Percentiles rank a stretch among this genome's conserved stretches.
Conservation (phyloP, 2,113 vertebrate species). For the Tragelaphus scriptus region DNA sequence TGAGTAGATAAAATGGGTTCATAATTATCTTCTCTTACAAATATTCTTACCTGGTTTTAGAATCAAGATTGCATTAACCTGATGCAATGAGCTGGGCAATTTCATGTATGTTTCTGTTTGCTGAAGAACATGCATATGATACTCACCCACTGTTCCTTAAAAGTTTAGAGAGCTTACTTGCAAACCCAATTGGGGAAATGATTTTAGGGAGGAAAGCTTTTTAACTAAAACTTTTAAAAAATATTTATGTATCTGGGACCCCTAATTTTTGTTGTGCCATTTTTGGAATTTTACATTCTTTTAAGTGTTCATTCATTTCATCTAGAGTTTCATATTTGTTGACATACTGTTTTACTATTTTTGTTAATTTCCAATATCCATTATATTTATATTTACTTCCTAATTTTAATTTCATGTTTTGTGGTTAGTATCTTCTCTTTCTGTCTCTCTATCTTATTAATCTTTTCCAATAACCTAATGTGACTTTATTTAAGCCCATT, state of each 20-base stretch:
- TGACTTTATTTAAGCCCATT: not conserved
- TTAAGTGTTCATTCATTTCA: not conserved
- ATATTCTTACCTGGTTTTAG: not conserved
- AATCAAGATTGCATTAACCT: not conserved
- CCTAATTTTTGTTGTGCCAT: not conserved
- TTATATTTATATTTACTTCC: not conserved
- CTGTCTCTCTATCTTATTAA: not conserved
- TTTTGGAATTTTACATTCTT: not conserved
- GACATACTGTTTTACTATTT: not conserved
- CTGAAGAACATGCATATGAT: not conserved
- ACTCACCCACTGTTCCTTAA: not conserved
- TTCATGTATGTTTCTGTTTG: not conserved
- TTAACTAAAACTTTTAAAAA: not conserved
- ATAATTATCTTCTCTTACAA: not conserved
- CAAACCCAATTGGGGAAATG: not conserved
- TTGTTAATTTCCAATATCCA: not conserved
- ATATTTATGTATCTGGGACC: not conserved
- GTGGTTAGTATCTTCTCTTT: not conserved
- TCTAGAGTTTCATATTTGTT: not conserved
- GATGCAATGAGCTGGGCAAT: not conserved
- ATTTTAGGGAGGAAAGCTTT: not conserved
- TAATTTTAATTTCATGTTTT: not conserved
- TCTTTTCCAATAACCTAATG: not conserved
- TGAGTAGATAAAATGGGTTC: not conserved
- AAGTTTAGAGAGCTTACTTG: not conserved